Base-by-base conservation (phyloP, 2,797 vertebrate species). In the Coranthus polyacanthus region DNA sequence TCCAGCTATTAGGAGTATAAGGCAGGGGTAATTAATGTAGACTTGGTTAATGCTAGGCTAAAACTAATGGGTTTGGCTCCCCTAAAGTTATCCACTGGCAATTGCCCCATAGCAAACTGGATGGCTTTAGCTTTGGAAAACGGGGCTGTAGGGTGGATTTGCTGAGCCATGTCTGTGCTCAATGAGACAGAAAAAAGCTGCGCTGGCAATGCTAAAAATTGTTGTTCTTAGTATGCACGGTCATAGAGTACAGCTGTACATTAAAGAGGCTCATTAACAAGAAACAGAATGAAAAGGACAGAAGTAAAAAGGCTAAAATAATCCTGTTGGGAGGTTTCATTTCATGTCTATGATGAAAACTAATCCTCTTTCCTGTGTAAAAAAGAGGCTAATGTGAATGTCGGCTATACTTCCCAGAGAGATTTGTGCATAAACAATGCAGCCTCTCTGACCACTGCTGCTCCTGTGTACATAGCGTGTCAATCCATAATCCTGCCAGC, bases 321-420 rank as follows among this genome's bases (percentile, higher is more conserved):
- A 88, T 85, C 79, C 86, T 61, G 73, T 72, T 36, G 45, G 79
- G 70, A 64, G 65, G 54, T 68, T 87, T 82, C 66, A 66, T 82
- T 80, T 78, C 54, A 66, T 82, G 76, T 83, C 75, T 75, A 65
- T 58, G 70, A 81, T 78, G 74, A 66, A 83, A 72, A 78, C 75
- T 86, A 91, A 92, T 91, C 87, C 78, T 78, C 82, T 91, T 88
- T 83, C 32, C 56, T 72, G 54, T 71, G 69, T 86, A 72, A 81
- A 67, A 84, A 79, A 56, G 26, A 70, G 71, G 76, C 65, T 86
- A 83, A 92, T 88, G 73, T 78, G 70, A 82, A 87, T 57, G 81
- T 29, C 18, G 78, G 70, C 73, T 68, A 34, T n/a, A 61, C 61
- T 78, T 81, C 75, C 81, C 61, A 36, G 46, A 42, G 77, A 78